Percentiles rank a stretch among this genome's conserved stretches.
Evolutionary conservation across 1,140 invertebrate species (phyloP).

Genomic region (Sitobion miscanthi): DNA sequence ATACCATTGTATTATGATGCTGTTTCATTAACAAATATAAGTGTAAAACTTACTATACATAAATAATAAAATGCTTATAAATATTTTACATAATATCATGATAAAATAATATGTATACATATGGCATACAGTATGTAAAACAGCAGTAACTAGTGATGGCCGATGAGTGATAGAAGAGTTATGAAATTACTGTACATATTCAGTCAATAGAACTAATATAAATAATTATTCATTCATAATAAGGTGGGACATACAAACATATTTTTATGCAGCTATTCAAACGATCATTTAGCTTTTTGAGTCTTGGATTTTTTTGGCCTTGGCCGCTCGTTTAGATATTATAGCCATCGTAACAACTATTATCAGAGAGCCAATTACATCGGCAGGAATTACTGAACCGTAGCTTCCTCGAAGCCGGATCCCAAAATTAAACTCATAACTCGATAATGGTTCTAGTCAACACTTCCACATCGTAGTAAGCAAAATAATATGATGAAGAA

Average conservation of each 20-base stretch:
- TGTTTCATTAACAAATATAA: background rate
- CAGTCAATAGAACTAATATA: background rate
- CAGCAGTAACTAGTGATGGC: background rate
- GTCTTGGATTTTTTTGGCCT: background rate
- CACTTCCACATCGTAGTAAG: background rate
- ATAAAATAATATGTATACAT: background rate
- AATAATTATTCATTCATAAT: background rate
- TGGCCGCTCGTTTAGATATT: constrained; percentile 26
- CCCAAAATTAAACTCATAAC: background rate
- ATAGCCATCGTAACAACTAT: background rate
- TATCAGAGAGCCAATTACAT: constrained; percentile 2
- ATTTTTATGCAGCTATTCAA: background rate
- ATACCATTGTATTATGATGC: no score
- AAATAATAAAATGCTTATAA: background rate
- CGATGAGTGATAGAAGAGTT: background rate
- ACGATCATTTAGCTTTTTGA: background rate
- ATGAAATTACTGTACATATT: background rate
- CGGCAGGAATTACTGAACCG: background rate
- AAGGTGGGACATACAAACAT: background rate
- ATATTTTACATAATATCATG: no score
- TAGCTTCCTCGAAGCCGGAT: background rate
- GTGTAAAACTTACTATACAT: background rate
- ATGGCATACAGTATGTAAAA: background rate
- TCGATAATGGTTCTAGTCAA: background rate
- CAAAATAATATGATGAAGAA: background rate